Evolutionary conservation across 2,797 vertebrate species (phyloP).

Genomic region (Enteromius thamalakanensis): DNA sequence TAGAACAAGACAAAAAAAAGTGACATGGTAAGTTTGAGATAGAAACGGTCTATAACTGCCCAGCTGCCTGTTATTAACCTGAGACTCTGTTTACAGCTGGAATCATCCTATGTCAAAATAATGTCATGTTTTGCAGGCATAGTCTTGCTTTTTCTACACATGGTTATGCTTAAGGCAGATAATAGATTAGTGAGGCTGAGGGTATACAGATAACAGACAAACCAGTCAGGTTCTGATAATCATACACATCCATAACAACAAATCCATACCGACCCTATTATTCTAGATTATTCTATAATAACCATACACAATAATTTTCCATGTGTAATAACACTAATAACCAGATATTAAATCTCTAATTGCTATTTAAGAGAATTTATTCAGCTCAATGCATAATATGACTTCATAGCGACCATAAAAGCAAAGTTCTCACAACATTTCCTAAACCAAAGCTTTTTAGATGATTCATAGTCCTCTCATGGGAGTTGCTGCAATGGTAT

Average conservation of each 20-base stretch:
- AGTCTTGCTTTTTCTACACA: conserved; percentile 28
- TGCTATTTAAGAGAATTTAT: conserved; percentile 27
- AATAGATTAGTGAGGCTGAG: conserved; percentile 32
- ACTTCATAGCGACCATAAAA: conserved; percentile 17
- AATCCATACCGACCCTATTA: conserved; percentile 61
- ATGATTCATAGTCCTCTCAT: conserved; percentile 22
- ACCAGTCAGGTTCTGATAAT: conserved; percentile 25
- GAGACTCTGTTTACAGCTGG: conserved; percentile 2
- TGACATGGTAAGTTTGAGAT: neutral
- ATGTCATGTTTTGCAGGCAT: conserved; percentile 23
- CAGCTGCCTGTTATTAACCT: conserved; percentile 11
- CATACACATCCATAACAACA: conserved; percentile 16
- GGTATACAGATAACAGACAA: conserved; percentile 30
- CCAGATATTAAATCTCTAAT: conserved; percentile 15
- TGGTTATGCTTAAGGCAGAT: conserved; percentile 3
- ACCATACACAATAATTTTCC: conserved; percentile 26
- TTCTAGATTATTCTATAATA: conserved; percentile 29
- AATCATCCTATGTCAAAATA: conserved; percentile 39
- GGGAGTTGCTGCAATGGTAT: neutral
- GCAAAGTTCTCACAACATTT: conserved; percentile 38
- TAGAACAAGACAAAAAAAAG: neutral
- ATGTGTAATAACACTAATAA: neutral
- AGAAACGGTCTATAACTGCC: neutral
- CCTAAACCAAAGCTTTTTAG: conserved; percentile 21
- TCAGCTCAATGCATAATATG: conserved; percentile 14